Base-by-base conservation (phyloP, 2,113 vertebrate species). In the Choloepus hoffmanni region DNA sequence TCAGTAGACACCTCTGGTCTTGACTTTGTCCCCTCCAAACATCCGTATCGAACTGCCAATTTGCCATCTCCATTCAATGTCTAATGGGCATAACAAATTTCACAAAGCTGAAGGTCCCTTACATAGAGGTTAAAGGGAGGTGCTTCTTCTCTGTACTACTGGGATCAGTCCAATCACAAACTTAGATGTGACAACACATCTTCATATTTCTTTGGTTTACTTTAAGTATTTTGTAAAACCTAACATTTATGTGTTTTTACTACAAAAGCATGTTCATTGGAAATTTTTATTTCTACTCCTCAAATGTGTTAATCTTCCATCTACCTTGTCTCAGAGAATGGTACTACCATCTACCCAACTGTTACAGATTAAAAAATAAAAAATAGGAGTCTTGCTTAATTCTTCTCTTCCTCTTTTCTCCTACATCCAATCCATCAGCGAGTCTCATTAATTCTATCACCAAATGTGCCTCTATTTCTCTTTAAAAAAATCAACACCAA, bases 191-290 rank as follows among this genome's bases (percentile, higher is more conserved):
- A 78, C 40, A 92, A 95, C 92, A 88, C 50, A 65, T 48, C 53
- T 88, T 67, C 21, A 74, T 18, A 90, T 88, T 90, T 95, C 89
- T 95, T 87, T 85, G 74, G 21, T 73, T 93, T 91, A 72, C 87
- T 89, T 96, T 92, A 72, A 96, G 58, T 2, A 72, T 87, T 90
- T 95, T 72, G 79, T 76, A 86, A 48, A n/a, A 94, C 72, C 60
- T 89, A 85, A 87, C 7, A 58, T 30, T 40, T 81, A 60, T 62
- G 15, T 88, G 53, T 85, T 95, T 89, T 78, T 73, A 82, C n/a
- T 53, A 77, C 67, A 70, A 88, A 96, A 96, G 70, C 18, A 82
- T 62, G 45, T 76, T 97, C 78, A 94, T 33, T 94, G 40, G 62
- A 79, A 90, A 84, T 30, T 88, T 94, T 77, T 94, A 79, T 88